These are phyloP conservation scores for Setipinna tenuifilis DNA, from an alignment of 2,797 vertebrate species.

Conservation along the genomic window DNA sequence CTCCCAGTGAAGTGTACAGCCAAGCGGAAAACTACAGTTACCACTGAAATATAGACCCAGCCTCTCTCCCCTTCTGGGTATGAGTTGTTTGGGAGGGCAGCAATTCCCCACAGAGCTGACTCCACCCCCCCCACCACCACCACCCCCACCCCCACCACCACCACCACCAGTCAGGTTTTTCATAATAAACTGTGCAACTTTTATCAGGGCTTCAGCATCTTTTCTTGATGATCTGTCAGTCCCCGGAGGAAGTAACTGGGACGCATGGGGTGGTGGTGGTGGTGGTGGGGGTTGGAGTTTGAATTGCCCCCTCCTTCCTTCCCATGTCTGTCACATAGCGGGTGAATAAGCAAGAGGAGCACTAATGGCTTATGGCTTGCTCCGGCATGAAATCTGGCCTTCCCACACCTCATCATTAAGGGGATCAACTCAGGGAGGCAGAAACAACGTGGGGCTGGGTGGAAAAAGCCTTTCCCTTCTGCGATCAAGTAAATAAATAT, in stretches of 20 bases:
- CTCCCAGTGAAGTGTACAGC: constrained; percentile 59
- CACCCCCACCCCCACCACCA: constrained; percentile 29
- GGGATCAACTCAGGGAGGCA: constrained; percentile 58
- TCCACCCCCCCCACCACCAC: too few relatives aligned
- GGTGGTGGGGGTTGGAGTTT: not conserved
- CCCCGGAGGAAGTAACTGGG: not conserved
- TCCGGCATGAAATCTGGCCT: constrained; percentile 55
- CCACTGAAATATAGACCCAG: constrained; percentile 61
- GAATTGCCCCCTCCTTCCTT: constrained; percentile 32
- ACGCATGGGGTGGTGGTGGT: not conserved
- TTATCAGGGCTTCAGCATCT: constrained; percentile 48
- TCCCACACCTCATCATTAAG: constrained; percentile 62
- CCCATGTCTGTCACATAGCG: constrained; percentile 40
- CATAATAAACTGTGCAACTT: constrained; percentile 41
- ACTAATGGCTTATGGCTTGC: constrained; percentile 55
- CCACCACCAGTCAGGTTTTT: constrained; percentile 32
- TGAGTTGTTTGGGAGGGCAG: constrained; percentile 24
- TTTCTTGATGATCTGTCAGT: constrained; percentile 51
- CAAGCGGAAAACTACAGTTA: constrained; percentile 53
- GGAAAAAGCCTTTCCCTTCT: constrained; percentile 59
- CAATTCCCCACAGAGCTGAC: constrained; percentile 18
- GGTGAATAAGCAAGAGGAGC: constrained; percentile 34
- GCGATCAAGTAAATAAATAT: constrained; percentile 72
- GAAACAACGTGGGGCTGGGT: constrained; percentile 44
- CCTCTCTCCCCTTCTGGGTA: constrained; percentile 19